A percentile compares a stretch with the other conserved stretches of the same genome.
phyloP scores from a whole-genome alignment of 2,113 vertebrate species.

The Cyprinus carpio region DNA sequence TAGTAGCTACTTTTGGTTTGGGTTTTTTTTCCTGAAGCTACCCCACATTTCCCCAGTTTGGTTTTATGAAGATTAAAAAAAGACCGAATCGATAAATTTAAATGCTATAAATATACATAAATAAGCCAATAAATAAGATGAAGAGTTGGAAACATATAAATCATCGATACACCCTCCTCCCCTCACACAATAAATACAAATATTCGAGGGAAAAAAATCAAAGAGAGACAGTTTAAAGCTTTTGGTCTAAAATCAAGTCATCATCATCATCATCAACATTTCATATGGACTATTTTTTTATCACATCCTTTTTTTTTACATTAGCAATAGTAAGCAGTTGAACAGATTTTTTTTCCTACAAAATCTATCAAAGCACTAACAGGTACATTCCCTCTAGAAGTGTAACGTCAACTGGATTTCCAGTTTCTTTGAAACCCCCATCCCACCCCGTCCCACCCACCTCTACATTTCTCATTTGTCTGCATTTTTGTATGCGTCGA shows the following conservation, averaged over 20 bases:
- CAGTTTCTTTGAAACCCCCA: conserved; percentile 50
- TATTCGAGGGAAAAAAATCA: conserved; percentile 65
- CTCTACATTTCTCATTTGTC: conserved; percentile 52
- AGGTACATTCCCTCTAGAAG: conserved; percentile 75
- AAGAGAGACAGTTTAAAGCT: conserved; percentile 82
- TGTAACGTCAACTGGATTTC: conserved; percentile 60
- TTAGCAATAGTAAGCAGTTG: conserved; percentile 70
- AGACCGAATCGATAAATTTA: conserved; percentile 66
- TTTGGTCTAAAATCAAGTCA: conserved; percentile 86
- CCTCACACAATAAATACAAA: conserved; percentile 75
- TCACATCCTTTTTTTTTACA: conserved; percentile 70
- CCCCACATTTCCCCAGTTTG: conserved; percentile 66
- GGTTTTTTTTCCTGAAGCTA: conserved; percentile 53
- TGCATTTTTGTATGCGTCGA: conserved; percentile 29
- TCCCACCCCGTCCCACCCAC: conserved; percentile 1
- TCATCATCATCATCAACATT: conserved; percentile 69
- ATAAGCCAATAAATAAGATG: conserved; percentile 74
- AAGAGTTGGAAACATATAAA: conserved; percentile 71
- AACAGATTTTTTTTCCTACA: conserved; percentile 70
- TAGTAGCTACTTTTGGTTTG: conserved; percentile 32
- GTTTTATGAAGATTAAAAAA: conserved; percentile 67
- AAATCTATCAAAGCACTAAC: conserved; percentile 76
- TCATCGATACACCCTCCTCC: conserved; percentile 60
- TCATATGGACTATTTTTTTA: conserved; percentile 63
- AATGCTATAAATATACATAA: conserved; percentile 78